Evolutionary conservation across 2,888 invertebrate genomes (phyloP), one percentile per base, ranked within the genome.

Genomic region (Xestia c-nigrum): DNA sequence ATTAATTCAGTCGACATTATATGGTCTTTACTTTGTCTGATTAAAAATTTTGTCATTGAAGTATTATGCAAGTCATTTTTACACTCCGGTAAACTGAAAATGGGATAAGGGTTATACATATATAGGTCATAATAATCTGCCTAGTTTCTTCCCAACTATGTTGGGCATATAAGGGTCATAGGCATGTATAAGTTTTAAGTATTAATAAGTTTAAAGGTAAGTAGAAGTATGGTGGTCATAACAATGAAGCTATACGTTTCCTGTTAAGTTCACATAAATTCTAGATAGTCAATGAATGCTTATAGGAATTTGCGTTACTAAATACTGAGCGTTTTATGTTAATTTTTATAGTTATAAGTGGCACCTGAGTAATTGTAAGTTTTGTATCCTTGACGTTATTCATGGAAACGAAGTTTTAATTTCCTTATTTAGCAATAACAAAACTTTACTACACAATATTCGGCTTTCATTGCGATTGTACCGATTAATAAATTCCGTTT

Each of bases 371-470:
- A 43, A 43, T 64, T 43, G 43, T 64, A 43, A 40, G 21, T 67
- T 43, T 43, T 52, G 52, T 72, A 72, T 72, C 72, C 52, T 72
- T 72, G 52, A 6, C 16, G 57, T 70, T 24, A 70, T 71, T 76
- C 70, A 14, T 31, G 38, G 31, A 78, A 78, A 61, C 61, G 12
- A 68, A 55, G n/a, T 55, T 21, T 38, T 21, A n/a, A 55, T 77
- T 71, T 79, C 79, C 72, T 57, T 64, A 47, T 55, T 57, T 47
- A 38, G 10, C 57, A 43, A 64, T 43, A n/a, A 64, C n/a, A 64
- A 64, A 64, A 43, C 43, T 14, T 64, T n/a, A 19, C 43, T n/a
- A 43, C n/a, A 14, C 21, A 43, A 64, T 63, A 21, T 64, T 64
- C 40, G 63, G 6, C 43, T 64, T n/a, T 24, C n/a, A 64, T n/a